phyloP scores from a whole-genome alignment of 2,888 invertebrate genomes.

The Dioctria linearis region DNA sequence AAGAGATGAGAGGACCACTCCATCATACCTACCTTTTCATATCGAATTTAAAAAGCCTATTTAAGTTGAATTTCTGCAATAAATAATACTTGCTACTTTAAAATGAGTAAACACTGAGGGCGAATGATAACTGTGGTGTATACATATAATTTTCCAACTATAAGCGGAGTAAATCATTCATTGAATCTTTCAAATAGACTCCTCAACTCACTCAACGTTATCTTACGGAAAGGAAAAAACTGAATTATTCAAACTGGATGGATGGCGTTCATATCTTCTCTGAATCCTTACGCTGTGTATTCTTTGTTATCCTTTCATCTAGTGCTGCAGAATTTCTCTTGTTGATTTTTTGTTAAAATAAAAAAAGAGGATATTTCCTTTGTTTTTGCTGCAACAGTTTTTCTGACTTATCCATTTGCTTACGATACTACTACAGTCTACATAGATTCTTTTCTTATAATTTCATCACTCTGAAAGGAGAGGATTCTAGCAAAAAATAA shows the following conservation, averaged over 20 bases:
- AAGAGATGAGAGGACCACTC: too few relatives aligned
- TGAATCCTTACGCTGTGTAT: background rate
- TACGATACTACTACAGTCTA: background rate
- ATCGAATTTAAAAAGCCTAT: too few relatives aligned
- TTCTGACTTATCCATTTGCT: background rate
- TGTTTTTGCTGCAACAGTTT: background rate
- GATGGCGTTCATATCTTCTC: background rate
- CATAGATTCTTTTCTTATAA: background rate
- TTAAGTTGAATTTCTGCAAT: too few relatives aligned
- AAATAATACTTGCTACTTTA: too few relatives aligned
- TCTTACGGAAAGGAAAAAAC: background rate
- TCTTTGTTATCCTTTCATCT: slow-evolving; percentile 2
- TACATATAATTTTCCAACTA: too few relatives aligned
- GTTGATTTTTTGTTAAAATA: slow-evolving; percentile 13
- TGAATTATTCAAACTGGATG: background rate
- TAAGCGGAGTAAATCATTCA: too few relatives aligned
- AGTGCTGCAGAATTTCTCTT: background rate
- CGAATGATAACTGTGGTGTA: too few relatives aligned
- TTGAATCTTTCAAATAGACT: too few relatives aligned
- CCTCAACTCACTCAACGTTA: background rate
- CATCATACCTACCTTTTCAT: too few relatives aligned
- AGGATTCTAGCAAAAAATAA: background rate
- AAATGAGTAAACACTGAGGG: too few relatives aligned
- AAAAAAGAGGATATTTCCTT: background rate
- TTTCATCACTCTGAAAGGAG: background rate